These are phyloP conservation scores for Stomorhina lunata DNA, from an alignment of 2,888 invertebrate genomes.

Conservation along the genomic window DNA sequence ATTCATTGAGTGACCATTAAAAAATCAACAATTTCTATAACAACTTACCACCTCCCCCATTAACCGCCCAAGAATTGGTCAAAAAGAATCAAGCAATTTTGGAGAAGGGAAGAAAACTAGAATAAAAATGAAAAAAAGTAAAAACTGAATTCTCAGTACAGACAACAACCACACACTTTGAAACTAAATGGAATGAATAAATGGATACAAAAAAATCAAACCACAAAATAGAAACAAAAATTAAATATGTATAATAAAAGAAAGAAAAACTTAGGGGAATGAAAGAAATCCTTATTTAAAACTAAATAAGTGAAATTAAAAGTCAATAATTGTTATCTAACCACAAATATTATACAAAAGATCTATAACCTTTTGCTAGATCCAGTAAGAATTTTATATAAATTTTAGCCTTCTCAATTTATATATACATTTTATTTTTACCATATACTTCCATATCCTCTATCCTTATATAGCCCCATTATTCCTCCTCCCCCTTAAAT, in stretches of 20 bases:
- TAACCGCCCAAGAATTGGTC: background rate
- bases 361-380: constrained; percentile 8
- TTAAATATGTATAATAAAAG: background rate
- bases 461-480: background rate
- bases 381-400: background rate
- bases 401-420: background rate
- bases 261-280: background rate
- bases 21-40: constrained; percentile 15
- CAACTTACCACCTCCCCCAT: background rate
- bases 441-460: background rate
- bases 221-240: background rate
- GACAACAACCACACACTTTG: constrained; percentile 30
- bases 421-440: background rate
- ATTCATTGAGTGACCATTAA: constrained; percentile 65
- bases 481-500: constrained; percentile 30
- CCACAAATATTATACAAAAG: constrained; percentile 9
- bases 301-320: background rate
- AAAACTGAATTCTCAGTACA: constrained; percentile 20
- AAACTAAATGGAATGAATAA: constrained; percentile 31
- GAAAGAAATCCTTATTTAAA: background rate
- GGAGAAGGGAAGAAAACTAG: background rate
- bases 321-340: constrained; percentile 14
- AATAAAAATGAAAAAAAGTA: background rate
- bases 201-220: background rate
- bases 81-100: background rate